These are phyloP conservation scores for Gnathonemus echidnorhynchus DNA, from an alignment of 2,113 vertebrate genomes.

Conservation along the genomic window DNA sequence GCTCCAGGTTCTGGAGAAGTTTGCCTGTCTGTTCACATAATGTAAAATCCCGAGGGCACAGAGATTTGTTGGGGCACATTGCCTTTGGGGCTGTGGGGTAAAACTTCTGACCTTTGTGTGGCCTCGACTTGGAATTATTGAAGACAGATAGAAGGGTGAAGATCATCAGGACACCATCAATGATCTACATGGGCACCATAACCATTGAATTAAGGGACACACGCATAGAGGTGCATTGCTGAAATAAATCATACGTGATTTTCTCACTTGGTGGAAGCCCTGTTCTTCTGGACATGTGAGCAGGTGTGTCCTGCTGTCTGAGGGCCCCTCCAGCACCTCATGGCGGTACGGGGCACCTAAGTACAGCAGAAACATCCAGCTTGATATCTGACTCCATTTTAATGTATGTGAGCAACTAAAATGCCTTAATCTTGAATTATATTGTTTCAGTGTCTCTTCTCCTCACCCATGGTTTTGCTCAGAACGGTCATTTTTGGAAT, in stretches of 20 bases:
- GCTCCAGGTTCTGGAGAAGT: slow-evolving; percentile 62
- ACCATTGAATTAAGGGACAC: neutral
- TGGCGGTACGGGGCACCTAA: slow-evolving; percentile 64
- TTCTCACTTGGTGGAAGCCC: slow-evolving; percentile 56
- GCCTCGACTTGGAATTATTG: slow-evolving; percentile 51
- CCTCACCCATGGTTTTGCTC: slow-evolving; percentile 60
- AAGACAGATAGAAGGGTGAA: slow-evolving; percentile 10
- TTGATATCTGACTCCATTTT: neutral
- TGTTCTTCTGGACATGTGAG: slow-evolving; percentile 54
- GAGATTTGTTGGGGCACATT: slow-evolving; percentile 47
- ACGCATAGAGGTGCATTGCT: neutral
- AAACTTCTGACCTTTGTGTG: slow-evolving; percentile 48
- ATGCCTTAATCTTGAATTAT: neutral
- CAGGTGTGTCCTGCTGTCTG: slow-evolving; percentile 47
- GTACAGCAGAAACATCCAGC: neutral
- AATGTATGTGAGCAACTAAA: neutral
- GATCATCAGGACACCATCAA: neutral
- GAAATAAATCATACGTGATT: neutral
- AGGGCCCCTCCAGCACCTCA: slow-evolving; percentile 51
- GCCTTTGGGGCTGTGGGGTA: slow-evolving; percentile 56
- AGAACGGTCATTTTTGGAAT: slow-evolving; percentile 44
- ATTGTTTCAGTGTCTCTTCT: neutral
- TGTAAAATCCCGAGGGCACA: slow-evolving; percentile 45
- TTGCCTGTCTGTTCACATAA: slow-evolving; percentile 54
- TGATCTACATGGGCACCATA: neutral